Evolutionary conservation across 1,140 invertebrate species (phyloP).

Genomic region (Danaus plexippus): DNA sequence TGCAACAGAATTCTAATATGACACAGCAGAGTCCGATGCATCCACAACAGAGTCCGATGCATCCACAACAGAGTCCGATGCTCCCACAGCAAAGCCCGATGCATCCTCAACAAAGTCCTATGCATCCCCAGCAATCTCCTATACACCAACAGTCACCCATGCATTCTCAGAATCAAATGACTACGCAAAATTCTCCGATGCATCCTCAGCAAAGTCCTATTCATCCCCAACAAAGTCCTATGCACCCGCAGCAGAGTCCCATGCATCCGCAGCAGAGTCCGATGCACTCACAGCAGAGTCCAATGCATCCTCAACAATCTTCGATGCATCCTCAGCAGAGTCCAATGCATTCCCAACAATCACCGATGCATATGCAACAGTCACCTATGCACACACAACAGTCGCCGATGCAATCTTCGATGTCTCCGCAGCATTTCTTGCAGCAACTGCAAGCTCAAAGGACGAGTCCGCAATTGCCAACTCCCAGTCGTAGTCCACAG

Average conservation of each 20-base stretch:
- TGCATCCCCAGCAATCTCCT: conserved; percentile 55
- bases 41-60: conserved; percentile 68
- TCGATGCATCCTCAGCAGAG: conserved; percentile 56
- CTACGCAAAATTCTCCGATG: conserved; percentile 46
- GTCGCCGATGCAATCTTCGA: conserved; percentile 67
- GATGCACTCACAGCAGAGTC: conserved; percentile 65
- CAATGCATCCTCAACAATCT: conserved; percentile 58
- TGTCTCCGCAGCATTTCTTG: conserved; percentile 63
- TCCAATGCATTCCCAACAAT: conserved; percentile 57
- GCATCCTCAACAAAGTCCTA: conserved; percentile 42
- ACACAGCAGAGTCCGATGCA: conserved; percentile 70
- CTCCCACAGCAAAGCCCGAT: conserved; percentile 53
- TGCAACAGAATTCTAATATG: conserved; percentile 62
- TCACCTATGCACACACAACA: conserved; percentile 72
- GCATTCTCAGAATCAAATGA: conserved; percentile 57
- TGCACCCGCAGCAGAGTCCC: conserved; percentile 57
- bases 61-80: conserved; percentile 59
- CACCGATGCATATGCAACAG: conserved; percentile 65
- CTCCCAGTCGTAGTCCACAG: conserved; percentile 68
- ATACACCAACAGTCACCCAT: conserved; percentile 63
- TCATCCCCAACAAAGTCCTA: conserved; percentile 49
- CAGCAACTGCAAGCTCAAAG: conserved; percentile 63
- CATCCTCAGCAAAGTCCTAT: conserved; percentile 50
- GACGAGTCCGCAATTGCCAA: conserved; percentile 63
- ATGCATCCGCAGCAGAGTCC: conserved; percentile 62